These are phyloP conservation scores for Nanger granti DNA, from an alignment of 2,113 vertebrate genomes.

Conservation along the genomic window DNA sequence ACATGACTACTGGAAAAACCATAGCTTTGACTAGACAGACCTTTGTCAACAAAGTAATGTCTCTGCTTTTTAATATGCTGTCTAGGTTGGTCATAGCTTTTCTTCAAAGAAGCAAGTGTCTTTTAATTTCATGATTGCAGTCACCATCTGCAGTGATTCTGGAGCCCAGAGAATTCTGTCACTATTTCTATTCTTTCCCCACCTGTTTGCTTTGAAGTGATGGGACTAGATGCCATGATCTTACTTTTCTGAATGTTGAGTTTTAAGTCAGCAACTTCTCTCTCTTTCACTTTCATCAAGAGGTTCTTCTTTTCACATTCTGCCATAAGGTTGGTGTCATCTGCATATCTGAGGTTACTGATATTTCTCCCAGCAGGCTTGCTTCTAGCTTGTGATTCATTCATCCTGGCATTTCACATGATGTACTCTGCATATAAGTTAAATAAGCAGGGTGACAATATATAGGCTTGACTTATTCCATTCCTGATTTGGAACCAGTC, in stretches of 20 bases:
- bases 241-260: background rate
- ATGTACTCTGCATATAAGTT: background rate
- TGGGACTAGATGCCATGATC: background rate
- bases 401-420: background rate
- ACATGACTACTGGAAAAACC: background rate
- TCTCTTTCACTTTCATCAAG: background rate
- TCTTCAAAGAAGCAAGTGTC: background rate
- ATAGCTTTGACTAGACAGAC: background rate
- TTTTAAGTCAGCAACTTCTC: background rate
- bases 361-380: background rate
- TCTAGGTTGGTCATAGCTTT: background rate
- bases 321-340: background rate
- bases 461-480: background rate
- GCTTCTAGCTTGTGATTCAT: background rate
- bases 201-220: background rate
- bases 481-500: background rate
- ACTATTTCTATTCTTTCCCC: background rate
- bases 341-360: background rate
- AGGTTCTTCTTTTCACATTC: background rate
- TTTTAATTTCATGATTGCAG: too few species aligned
- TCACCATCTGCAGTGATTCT: background rate
- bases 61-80: too few species aligned
- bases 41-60: background rate
- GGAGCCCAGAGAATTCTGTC: background rate
- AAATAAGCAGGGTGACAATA: background rate